Evolutionary conservation across 2,888 invertebrate species (phyloP).

Genomic region (Saturnia pavonia): DNA sequence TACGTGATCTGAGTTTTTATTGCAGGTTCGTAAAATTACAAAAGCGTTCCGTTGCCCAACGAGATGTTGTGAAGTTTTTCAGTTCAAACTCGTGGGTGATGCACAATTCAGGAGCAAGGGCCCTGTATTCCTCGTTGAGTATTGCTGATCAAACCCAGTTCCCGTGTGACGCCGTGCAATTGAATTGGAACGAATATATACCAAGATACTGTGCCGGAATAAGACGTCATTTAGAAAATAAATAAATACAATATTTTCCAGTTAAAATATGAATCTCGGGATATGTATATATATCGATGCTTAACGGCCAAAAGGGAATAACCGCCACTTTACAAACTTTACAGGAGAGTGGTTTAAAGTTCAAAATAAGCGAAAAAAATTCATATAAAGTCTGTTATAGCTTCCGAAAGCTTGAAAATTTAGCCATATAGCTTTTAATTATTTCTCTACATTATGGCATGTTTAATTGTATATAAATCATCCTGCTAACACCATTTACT

Average conservation of each 20-base stretch:
- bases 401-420: no score
- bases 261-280: no score
- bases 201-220: constrained; percentile 29
- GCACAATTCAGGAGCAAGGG: constrained; percentile 26
- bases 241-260: background rate
- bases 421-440: no score
- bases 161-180: constrained; percentile 31
- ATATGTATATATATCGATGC: no score
- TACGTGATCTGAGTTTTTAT: background rate
- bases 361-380: no score
- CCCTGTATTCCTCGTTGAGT: constrained; percentile 29
- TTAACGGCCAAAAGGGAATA: no score
- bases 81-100: constrained; percentile 30
- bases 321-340: no score
- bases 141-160: constrained; percentile 28
- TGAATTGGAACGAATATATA: constrained; percentile 33
- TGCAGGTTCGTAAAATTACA: constrained; percentile 30
- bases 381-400: no score
- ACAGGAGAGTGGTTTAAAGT: no score
- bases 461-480: no score
- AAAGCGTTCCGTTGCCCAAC: constrained; percentile 13
- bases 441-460: no score
- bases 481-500: no score
- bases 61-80: constrained; percentile 26
- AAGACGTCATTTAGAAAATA: constrained; percentile 25